Conservation (phyloP, 2,797 vertebrate species). For the Eulemur albifrons region DNA sequence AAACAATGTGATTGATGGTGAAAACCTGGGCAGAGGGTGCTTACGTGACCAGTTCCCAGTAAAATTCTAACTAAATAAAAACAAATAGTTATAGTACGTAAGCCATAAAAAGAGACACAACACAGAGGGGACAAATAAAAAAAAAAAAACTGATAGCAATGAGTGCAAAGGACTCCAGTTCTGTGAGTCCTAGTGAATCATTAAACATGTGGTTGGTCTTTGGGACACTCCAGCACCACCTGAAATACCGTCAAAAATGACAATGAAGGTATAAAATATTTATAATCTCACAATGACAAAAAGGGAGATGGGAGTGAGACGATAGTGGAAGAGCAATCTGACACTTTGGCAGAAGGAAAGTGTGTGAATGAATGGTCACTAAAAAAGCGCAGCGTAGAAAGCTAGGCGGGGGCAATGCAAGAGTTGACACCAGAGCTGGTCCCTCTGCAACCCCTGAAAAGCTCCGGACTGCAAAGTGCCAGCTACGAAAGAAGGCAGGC, state of each 20-base stretch:
- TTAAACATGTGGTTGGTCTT: not conserved
- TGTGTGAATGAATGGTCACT: rapidly evolving
- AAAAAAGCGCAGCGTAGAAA: rapidly evolving
- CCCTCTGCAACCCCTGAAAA: rapidly evolving
- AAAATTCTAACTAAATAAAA: not conserved
- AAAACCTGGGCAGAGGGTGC: not conserved
- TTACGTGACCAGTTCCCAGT: not conserved
- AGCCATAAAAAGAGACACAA: not conserved
- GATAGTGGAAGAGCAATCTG: rapidly evolving
- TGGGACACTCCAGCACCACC: too few relatives aligned
- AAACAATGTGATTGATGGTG: not conserved
- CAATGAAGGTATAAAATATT: not conserved
- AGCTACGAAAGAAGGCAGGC: not conserved
- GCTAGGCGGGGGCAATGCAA: rapidly evolving
- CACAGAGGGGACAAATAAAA: not conserved
- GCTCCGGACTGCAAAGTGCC: rapidly evolving
- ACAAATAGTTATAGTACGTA: not conserved
- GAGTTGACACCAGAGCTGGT: rapidly evolving
- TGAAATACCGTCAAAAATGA: not conserved
- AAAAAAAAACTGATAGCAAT: not conserved
- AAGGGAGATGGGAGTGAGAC: not conserved
- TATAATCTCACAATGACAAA: not conserved
- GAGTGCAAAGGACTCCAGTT: too few relatives aligned
- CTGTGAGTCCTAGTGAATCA: not conserved
- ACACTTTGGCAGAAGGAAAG: not conserved